Base-by-base conservation (phyloP, 1,140 invertebrate species). In the Drosophila insularis region DNA sequence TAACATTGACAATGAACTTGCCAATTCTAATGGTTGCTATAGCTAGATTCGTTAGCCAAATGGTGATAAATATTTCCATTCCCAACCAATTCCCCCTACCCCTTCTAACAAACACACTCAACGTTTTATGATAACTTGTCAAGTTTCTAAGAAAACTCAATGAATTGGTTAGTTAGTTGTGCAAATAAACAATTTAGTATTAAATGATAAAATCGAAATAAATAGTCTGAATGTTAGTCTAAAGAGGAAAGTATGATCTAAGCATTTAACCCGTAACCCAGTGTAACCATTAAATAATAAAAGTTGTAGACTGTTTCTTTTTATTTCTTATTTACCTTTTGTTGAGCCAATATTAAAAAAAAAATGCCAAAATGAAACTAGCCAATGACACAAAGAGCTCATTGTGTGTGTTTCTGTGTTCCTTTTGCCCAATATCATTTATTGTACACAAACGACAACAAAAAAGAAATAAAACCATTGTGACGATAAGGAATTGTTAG, bases 101-200 rank as follows among this genome's bases (percentile, higher is more conserved):
- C 14, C 6, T 13, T 31, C 27, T 2, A 2, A 31, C 27, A 31
- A 2, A 11, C 1, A 35, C 32, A 35, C 10, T 10, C 8, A 11
- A 8, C 14, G 27, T 6, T 27, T 27, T 27, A 5, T 50, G 43
- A 21, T 50, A 50, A 8, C 43, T 21, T 21, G 43, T 2, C 56
- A n/a, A 59, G 14, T 14, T 73, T 73, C 50, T 19, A 13, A 19
- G 60, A 73, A 72, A 64, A 21, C 69, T 11, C 11, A 50, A 32
- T 39, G 14, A 13, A 37, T 37, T 35, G 10, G 11, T 13, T 11
- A 35, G 32, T 35, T 8, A 35, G 32, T 10, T 35, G 32, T 35
- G 32, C 10, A 35, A 35, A 35, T 35, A 35, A 35, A 35, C 32
- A 35, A 10, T 35, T 35, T 35, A 35, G 7, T 35, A 35, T 35